Base-by-base conservation (phyloP, 2,888 invertebrate species). In the Alcis repandata region DNA sequence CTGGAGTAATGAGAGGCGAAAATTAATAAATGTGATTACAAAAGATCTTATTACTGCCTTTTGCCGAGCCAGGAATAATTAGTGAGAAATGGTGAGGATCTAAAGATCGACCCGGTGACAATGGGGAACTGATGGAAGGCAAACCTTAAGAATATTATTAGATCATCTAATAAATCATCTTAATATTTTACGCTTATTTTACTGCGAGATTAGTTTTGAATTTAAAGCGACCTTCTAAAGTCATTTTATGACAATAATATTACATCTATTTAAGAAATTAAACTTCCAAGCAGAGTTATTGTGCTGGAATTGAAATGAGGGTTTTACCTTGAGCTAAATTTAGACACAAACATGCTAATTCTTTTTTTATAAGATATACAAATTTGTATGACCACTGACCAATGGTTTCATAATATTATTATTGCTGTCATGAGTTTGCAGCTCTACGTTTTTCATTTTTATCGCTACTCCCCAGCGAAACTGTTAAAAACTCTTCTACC, bases 1-100 rank as follows among this genome's bases (percentile, higher is more conserved):
- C 82, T 82, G 74, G 75, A 79, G 79, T 82, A 78, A 82, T 79
- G 80, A 75, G 86, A 87, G 75, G 72, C 74, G 77, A 82, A 80
- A 78, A 80, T 82, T 82, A 78, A 82, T 79, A 81, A 82, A 82
- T 78, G 74, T 76, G 73, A 79, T 89, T 86, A 88, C 87, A 88
- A 89, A 89, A 87, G 88, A 89, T 87, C 87, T 88, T 87, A 88
- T 88, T 88, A 86, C 86, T 79, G 71, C 84, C 84, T 85, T 88
- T 88, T 86, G 83, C 85, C 70, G 80, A 73, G 73, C 79, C 79
- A 80, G 82, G 78, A 87, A 88, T 89, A 90, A 89, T 90, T 88
- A 88, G 85, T 80, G 77, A 82, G 84, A 82, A 87, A 86, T 81
- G 80, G 82, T 68, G 74, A 79, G 77, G 77, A 58, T 67, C 59